Evolutionary conservation across 2,797 vertebrate genomes (phyloP), one percentile per base, ranked within the genome.

Genomic region (Artibeus jamaicensis): DNA sequence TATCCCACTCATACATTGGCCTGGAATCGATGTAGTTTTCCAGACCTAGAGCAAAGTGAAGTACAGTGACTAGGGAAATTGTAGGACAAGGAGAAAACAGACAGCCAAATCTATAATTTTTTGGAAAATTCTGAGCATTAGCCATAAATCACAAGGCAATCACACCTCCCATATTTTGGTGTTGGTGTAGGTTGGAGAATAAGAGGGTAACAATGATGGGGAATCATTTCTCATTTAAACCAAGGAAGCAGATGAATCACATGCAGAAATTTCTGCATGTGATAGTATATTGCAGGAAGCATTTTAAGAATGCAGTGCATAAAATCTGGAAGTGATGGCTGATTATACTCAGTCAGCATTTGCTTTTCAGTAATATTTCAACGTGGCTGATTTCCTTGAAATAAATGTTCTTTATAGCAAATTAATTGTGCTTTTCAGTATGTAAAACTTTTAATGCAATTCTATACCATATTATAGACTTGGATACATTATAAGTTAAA

Each of bases 361-460:
- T 89, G 22, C 12, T 89, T 57, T 81, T 89, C 68, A 91, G 4
- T 70, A 88, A 74, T 74, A 96, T 78, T 90, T 44, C 94, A 86
- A 77, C 48, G 83, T 9, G 24, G 50, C 29, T 89, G 29, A 73
- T 59, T 77, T 57, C 53, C 32, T 32, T 83, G 29, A 74, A 94
- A 86, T 4, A 81, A 93, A 53, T 76, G 16, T n/a, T 65, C 50
- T 74, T 86, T 57, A 55, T 46, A 44, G 14, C 42, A 1, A 94
- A 91, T 86, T 71, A 83, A 82, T 77, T 77, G 29, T 85, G n/a
- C 53, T 94, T 91, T 95, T 76, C 37, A 29, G 3, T 83, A 50
- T 29, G 29, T 70, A 91, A 92, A 62, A 93, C 62, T 10, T 73
- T 94, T 59, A 67, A 85, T 46, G 6, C 2, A 71, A 39, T 88